Evolutionary conservation across 2,888 invertebrate species (phyloP).

Genomic region (Apamea crenata): DNA sequence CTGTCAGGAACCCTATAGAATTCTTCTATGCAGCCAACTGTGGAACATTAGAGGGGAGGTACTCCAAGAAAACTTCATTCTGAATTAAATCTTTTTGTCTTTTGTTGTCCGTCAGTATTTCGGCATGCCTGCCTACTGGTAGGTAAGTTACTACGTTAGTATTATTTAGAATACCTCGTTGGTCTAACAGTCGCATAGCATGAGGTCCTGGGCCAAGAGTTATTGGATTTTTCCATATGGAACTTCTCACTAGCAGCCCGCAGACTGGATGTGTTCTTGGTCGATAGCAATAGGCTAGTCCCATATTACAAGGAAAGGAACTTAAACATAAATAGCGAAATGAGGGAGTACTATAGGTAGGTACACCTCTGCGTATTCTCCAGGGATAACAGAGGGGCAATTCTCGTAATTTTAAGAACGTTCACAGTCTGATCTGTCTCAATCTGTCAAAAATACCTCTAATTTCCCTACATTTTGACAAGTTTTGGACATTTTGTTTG

Average conservation of each 20-base stretch:
- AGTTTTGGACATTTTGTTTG: no score
- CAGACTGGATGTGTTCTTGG: no score
- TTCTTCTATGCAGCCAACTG: not conserved
- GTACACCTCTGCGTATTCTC: not conserved
- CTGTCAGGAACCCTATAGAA: not conserved
- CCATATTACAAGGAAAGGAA: no score
- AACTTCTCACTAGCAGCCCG: not conserved
- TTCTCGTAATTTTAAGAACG: no score
- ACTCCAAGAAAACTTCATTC: not conserved
- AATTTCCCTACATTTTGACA: no score
- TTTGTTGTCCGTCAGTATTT: not conserved
- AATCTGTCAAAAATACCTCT: no score
- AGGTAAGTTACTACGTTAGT: not conserved
- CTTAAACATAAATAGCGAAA: not conserved
- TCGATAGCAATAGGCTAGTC: not conserved
- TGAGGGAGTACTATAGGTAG: not conserved
- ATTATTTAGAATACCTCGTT: not conserved
- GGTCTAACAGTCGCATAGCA: not conserved
- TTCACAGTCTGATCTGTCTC: no score
- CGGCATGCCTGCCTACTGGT: not conserved
- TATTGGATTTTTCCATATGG: not conserved
- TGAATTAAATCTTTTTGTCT: not conserved
- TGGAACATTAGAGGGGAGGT: not conserved
- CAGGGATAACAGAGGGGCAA: no score
- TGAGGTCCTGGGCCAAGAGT: not conserved